These are phyloP conservation scores for Drosophila seguyi DNA, from an alignment of 1,140 invertebrate genomes.

Conservation along the genomic window DNA sequence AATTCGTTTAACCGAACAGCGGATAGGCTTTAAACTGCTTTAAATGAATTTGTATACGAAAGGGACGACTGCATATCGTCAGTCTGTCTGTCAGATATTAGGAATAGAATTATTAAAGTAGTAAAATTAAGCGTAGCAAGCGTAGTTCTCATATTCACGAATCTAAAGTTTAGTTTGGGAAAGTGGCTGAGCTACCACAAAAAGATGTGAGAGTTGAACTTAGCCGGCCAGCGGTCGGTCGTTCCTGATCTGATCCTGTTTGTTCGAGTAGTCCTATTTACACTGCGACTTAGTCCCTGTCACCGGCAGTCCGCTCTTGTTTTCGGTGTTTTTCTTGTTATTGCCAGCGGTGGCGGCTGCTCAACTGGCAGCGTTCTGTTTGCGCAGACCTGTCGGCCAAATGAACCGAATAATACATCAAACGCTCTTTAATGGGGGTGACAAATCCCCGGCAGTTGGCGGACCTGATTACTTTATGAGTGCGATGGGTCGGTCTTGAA, in stretches of 20 bases:
- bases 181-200: constrained; percentile 19
- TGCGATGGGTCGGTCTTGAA: constrained; percentile 38
- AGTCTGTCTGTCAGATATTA: not conserved
- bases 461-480: constrained; percentile 70
- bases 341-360: constrained; percentile 34
- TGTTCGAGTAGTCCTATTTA: constrained; percentile 44
- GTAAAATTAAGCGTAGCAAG: not conserved
- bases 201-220: constrained; percentile 5
- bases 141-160: not conserved
- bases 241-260: constrained; percentile 36
- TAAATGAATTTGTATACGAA: not conserved
- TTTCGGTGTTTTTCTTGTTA: constrained; percentile 28
- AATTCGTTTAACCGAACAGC: not conserved
- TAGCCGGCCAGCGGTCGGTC: constrained; percentile 39
- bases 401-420: constrained; percentile 85
- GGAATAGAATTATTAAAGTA: not conserved
- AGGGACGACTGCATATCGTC: not conserved
- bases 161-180: constrained; percentile 11
- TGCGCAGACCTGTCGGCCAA: constrained; percentile 84
- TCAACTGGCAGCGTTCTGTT: constrained; percentile 71
- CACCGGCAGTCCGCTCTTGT: constrained; percentile 51
- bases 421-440: constrained; percentile 84
- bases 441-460: constrained; percentile 80
- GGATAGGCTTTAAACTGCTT: not conserved
- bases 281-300: constrained; percentile 55